Evolutionary conservation across 2,113 vertebrate genomes (phyloP).

Genomic region (Phalacrocorax brasilianus): DNA sequence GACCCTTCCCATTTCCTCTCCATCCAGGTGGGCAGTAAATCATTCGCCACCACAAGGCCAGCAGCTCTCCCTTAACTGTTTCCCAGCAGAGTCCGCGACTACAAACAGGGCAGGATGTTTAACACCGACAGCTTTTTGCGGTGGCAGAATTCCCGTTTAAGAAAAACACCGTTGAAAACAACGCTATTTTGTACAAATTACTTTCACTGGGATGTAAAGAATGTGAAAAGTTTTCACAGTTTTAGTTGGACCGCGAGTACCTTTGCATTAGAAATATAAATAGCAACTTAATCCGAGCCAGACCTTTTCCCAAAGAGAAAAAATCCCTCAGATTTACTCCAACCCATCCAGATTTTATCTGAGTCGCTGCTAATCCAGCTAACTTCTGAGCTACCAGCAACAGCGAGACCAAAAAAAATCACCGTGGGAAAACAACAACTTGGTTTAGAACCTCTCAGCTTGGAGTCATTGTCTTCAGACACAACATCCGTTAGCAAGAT

Average conservation of each 20-base stretch:
- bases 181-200: background rate
- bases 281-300: background rate
- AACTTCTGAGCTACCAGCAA: background rate
- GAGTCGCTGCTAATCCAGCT: background rate
- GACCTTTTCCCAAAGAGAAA: background rate
- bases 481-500: background rate
- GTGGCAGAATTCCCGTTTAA: background rate
- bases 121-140: rapidly evolving
- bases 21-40: background rate
- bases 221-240: background rate
- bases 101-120: background rate
- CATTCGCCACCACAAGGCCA: background rate
- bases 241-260: background rate
- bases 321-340: background rate
- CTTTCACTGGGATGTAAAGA: background rate
- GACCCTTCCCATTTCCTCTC: background rate
- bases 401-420: background rate
- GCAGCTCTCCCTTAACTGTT: background rate
- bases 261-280: background rate
- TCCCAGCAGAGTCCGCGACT: background rate
- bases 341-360: background rate
- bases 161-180: background rate
- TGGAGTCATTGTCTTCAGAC: background rate
- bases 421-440: background rate
- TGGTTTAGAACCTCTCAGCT: background rate